Evolutionary conservation across 2,888 invertebrate species (phyloP), one percentile per base, ranked within the genome.

Genomic region (Tubiluchus corallicola): DNA sequence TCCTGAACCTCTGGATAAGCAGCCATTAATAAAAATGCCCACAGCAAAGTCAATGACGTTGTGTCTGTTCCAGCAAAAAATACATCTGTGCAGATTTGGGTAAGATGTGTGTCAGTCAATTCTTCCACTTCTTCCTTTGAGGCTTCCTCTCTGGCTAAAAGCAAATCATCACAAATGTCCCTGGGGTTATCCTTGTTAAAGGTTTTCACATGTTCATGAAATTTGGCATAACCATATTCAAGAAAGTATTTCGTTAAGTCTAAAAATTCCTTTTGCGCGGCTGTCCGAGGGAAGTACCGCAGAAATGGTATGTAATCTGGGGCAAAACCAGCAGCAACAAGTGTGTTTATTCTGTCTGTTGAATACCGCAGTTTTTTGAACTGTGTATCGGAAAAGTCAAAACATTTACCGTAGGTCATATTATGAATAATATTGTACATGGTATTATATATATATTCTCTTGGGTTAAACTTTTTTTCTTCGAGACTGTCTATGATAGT

Each of bases 391-490:
- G n/a, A n/a, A n/a, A n/a, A n/a, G n/a, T n/a, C n/a, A n/a, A n/a
- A n/a, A n/a, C n/a, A n/a, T n/a, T n/a, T 29, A 9, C 29, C 29
- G n/a, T 29, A 29, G 9, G 29, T 29, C 29, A 29, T 29, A 9
- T 9, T n/a, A 29, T 29, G n/a, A n/a, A 29, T 29, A n/a, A 29
- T 29, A n/a, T 29, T 29, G n/a, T 29, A 29, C n/a, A 29, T n/a
- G 29, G 9, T 9, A n/a, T 29, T 29, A n/a, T 29, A 29, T n/a
- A 29, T n/a, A 29, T 29, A 29, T 9, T n/a, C n/a, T 29, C n/a
- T 29, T 29, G 29, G 29, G 29, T 29, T 29, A 29, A 29, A 29
- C n/a, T 9, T 9, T n/a, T n/a, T n/a, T 29, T 29, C 29, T 9
- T 29, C 9, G n/a, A 29, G 9, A 9, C n/a, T 29, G n/a, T 29